Evolutionary conservation across 2,888 invertebrate genomes (phyloP).

Genomic region (Lochmaea crataegi): DNA sequence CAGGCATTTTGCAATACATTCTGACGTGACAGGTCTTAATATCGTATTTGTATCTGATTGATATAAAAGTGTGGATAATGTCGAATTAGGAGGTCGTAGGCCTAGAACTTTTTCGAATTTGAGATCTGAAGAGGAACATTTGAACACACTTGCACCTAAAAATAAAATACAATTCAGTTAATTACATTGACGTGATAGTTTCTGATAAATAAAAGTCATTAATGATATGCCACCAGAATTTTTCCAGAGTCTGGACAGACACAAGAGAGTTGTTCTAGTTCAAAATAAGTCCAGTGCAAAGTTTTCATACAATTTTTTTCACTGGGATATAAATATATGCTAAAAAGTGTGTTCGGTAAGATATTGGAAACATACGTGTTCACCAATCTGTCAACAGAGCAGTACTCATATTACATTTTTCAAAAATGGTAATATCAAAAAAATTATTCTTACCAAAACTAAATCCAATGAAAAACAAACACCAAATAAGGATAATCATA

Average conservation of each 20-base stretch:
- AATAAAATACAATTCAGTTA: not conserved
- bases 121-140: conserved; percentile 57
- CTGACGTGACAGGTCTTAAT: conserved; percentile 57
- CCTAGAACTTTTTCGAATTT: conserved; percentile 63
- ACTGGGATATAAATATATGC: no score
- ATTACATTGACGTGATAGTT: no score
- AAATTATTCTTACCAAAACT: conserved; percentile 1
- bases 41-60: conserved; percentile 45
- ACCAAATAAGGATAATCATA: conserved; percentile 50
- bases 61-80: conserved; percentile 52
- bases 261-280: no score
- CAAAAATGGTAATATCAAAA: not conserved
- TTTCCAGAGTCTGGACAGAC: no score
- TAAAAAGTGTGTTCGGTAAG: no score
- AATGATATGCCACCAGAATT: no score
- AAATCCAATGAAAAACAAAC: conserved; percentile 48
- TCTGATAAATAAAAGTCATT: no score
- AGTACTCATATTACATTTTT: no score
- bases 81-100: conserved; percentile 54
- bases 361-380: no score
- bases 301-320: no score
- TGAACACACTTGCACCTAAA: conserved; percentile 52
- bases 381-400: no score
- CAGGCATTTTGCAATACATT: conserved; percentile 60
- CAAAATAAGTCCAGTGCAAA: no score